Evolutionary conservation across 1,140 invertebrate genomes (phyloP), one percentile per base, ranked within the genome.

Genomic region (Scaptomyza pallida): DNA sequence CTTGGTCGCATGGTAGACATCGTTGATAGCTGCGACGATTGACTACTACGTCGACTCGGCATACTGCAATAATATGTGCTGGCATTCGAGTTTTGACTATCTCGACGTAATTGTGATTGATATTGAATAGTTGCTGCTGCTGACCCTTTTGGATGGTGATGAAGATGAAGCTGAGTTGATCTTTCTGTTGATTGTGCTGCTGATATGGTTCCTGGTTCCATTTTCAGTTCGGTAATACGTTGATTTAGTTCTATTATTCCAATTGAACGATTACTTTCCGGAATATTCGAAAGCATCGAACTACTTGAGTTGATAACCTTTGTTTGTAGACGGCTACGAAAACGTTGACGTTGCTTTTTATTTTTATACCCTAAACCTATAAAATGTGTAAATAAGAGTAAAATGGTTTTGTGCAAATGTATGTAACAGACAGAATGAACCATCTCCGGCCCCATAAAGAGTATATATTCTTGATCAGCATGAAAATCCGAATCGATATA

Each of bases 21-120:
- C 0, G 72, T 79, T 68, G 85, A 88, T 17, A 72, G 75, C 74
- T 75, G 93, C 0, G 96, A 96, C 0, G 95, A 94, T 76, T 97
- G 95, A 91, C 97, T 98, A 69, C 95, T 97, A 60, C 97, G 94
- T 6, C 96, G 93, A 78, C 96, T 95, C 37, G 94, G 93, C 94
- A 97, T 96, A 80, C 96, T 97, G 54, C 96, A 96, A 90, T 97
- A 97, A 91, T 96, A 97, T 0, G 96, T 97, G 85, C 96, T 97
- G 5, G 96, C 94, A 2, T 96, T 97, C 17, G 96, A 96, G 75
- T 95, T 96, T 64, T 93, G 95, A 75, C 94, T 96, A 89, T 97
- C 96, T 16, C 96, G 92, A 43, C 96, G 92, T 13, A 92, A 89
- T 61, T 93, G 93, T 4, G 3, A 5, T 26, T 26, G 23, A 4